Evolutionary conservation across 2,797 vertebrate genomes (phyloP).

Genomic region (Sciurus carolinensis): DNA sequence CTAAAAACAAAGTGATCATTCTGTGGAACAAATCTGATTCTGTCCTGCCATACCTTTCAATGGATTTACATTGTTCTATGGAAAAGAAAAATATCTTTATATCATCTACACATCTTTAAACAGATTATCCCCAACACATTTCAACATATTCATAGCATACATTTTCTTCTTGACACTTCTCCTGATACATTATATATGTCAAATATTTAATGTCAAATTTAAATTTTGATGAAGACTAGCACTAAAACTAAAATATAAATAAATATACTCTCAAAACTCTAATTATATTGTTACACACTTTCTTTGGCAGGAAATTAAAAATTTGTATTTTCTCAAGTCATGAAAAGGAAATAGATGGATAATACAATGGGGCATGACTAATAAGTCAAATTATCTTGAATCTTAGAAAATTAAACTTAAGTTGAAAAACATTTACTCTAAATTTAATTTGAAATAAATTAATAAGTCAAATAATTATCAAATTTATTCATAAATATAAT

Average conservation of each 20-base stretch:
- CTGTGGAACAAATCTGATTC: background rate
- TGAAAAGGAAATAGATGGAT: background rate
- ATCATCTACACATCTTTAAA: background rate
- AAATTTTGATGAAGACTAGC: constrained; percentile 24
- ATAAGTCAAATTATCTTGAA: background rate
- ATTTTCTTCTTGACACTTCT: background rate
- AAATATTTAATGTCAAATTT: constrained; percentile 10
- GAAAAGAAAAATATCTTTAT: background rate
- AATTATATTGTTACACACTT: background rate
- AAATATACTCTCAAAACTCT: background rate
- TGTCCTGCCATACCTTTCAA: background rate
- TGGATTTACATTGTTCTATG: background rate
- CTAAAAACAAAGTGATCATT: background rate
- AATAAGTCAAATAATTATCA: background rate
- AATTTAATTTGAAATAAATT: constrained; percentile 24
- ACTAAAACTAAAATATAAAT: constrained; percentile 20
- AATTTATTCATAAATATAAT: constrained; percentile 12
- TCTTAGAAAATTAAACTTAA: background rate
- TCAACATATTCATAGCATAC: background rate
- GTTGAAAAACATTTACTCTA: background rate
- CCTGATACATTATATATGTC: background rate
- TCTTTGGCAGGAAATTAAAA: background rate
- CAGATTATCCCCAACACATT: background rate
- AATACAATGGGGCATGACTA: background rate
- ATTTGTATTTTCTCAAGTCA: background rate